Base-by-base conservation (phyloP, 2,797 vertebrate species). In the Sebastes taczanowskii region DNA sequence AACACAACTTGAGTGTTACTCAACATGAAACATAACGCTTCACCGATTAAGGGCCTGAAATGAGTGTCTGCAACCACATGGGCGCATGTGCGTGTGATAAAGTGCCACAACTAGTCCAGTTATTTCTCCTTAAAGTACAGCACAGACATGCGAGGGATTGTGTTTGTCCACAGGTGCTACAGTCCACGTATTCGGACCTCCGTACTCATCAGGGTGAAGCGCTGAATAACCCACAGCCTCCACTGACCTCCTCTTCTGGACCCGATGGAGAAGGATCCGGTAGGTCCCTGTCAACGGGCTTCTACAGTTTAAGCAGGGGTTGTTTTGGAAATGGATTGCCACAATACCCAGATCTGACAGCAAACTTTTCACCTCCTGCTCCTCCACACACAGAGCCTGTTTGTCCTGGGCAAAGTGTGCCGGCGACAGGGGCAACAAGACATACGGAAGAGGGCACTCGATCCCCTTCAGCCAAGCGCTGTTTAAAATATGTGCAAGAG, bases 221-320 rank as follows among this genome's bases (percentile, higher is more conserved):
- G 77, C 64, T 0, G 94, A 89, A 66, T 93, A 96, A 71, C 93
- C 90, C 1, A 94, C 84, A 2, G 85, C 88, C 73, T 95, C 95
- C 58, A 92, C 87, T 0, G 85, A 83, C 67, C 87, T 91, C 58
- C 92, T 89, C 86, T 95, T 96, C 90, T 96, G 96, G 30, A 92
- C 92, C 29, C 82, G 92, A 66, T 96, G 96, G 22, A 95, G 91
- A 1, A 96, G 86, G 88, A 97, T 96, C 2, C 96, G 89, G 77
- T 96, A 97, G 14, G 88, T 93, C 14, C 96, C 96, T 0, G 95
- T 96, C 71, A 96, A 71, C 0, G 95, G 92, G 80, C 93, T 96
- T 60, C 86, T 92, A 7, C 74, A 85, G 78, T 95, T 93, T 3
- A 38, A 60, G 34, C 92, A 95, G 34, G 78, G 65, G 65, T 96